A percentile compares a stretch with the other conserved stretches of the same genome.
Evolutionary conservation across 1,140 invertebrate genomes (phyloP).

Genomic region (Drosophila teissieri): DNA sequence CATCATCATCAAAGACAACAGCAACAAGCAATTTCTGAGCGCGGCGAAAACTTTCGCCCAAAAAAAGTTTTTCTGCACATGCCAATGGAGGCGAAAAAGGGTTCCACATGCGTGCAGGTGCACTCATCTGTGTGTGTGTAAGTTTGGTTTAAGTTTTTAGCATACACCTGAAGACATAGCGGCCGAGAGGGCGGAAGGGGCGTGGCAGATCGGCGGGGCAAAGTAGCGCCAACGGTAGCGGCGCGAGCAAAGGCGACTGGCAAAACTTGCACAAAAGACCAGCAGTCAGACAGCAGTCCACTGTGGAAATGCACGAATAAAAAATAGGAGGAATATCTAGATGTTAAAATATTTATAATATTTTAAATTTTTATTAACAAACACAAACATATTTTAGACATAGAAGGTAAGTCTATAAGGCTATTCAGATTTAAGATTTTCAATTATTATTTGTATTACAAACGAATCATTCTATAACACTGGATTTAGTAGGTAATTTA

Average conservation of each 20-base stretch:
- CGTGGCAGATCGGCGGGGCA: constrained; percentile 6
- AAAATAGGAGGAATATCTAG: not conserved
- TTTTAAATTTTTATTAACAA: too few species aligned
- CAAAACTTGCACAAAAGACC: constrained; percentile 76
- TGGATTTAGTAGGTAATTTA: too few species aligned
- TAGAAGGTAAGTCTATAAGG: too few species aligned
- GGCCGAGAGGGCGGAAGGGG: constrained; percentile 9
- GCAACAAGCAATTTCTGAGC: constrained; percentile 42
- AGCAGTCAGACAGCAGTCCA: constrained; percentile 71
- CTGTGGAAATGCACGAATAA: not conserved
- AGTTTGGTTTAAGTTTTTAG: constrained; percentile 82
- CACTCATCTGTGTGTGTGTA: constrained; percentile 53
- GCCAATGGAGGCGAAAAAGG: constrained; percentile 67
- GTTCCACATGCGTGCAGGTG: constrained; percentile 79
- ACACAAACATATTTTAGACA: too few species aligned
- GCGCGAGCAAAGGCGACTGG: constrained; percentile 39
- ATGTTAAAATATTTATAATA: too few species aligned
- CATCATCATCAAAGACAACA: constrained; percentile 56
- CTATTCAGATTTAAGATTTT: too few species aligned
- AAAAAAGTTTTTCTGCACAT: constrained; percentile 69
- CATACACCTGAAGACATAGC: constrained; percentile 54
- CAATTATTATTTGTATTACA: too few species aligned
- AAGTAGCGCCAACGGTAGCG: constrained; percentile 9
- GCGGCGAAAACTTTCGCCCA: constrained; percentile 63
- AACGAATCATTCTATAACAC: too few species aligned